phyloP scores from a whole-genome alignment of 1,140 invertebrate genomes.

The Plodia interpunctella region DNA sequence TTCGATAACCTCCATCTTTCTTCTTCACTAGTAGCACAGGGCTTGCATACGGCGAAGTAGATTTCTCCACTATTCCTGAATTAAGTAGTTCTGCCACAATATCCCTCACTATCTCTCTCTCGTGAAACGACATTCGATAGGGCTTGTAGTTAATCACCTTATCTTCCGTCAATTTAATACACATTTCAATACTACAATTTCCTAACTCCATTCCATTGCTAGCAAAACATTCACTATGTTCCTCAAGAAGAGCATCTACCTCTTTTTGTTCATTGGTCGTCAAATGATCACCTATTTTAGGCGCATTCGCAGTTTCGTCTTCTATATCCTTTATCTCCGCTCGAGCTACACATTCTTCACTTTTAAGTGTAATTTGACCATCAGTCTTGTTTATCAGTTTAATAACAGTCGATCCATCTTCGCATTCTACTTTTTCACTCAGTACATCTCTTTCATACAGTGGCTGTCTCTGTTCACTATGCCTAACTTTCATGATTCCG shows the following conservation, averaged over 20 bases:
- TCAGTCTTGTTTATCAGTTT: no score
- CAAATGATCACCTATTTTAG: no score
- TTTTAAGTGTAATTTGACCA: no score
- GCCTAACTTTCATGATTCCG: no score
- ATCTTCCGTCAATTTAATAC: slow-evolving; percentile 17
- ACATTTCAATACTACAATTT: slow-evolving; percentile 16
- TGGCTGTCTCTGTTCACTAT: no score
- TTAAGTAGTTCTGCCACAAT: slow-evolving; percentile 15
- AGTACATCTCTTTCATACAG: no score
- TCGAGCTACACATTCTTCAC: no score
- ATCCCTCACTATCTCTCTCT: slow-evolving; percentile 11
- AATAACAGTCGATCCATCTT: no score
- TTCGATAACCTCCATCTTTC: slow-evolving; percentile 32
- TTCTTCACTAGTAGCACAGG: slow-evolving; percentile 29
- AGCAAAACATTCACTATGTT: background rate
- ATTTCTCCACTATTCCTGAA: slow-evolving; percentile 14
- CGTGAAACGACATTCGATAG: slow-evolving; percentile 16
- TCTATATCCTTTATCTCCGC: no score
- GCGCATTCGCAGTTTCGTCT: no score
- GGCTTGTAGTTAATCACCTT: slow-evolving; percentile 20
- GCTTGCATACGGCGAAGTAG: slow-evolving; percentile 20
- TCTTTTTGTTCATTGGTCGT: background rate
- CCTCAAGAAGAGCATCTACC: background rate
- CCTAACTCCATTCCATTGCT: background rate
- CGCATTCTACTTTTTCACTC: no score